phyloP scores from a whole-genome alignment of 1,140 invertebrate species.

The Nephotettix cincticeps region DNA sequence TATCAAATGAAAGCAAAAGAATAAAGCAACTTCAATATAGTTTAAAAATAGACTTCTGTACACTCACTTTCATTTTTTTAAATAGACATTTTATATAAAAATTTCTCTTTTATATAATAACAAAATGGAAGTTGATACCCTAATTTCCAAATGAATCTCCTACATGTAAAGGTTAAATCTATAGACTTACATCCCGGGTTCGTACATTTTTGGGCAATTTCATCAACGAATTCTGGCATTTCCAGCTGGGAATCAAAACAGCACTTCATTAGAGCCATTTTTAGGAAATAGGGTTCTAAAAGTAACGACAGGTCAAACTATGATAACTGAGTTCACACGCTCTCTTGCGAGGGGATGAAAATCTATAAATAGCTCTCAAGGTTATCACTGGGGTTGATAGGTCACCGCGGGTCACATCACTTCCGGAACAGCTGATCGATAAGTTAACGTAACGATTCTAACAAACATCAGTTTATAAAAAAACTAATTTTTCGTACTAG shows the following conservation, averaged over 20 bases:
- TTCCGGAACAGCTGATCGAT: not conserved
- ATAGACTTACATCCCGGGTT: slow-evolving; percentile 75
- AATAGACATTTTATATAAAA: no score
- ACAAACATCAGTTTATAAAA: no score
- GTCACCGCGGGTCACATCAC: not conserved
- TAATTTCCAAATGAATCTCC: no score
- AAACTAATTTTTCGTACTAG: no score
- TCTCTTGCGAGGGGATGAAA: not conserved
- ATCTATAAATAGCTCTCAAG: slow-evolving; percentile 24
- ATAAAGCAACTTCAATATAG: no score
- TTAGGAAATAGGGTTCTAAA: not conserved
- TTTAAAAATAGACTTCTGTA: no score
- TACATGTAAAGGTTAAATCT: no score
- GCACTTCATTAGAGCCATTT: slow-evolving; percentile 72
- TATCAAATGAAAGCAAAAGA: no score
- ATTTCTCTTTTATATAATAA: no score
- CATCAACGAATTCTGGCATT: slow-evolving; percentile 66
- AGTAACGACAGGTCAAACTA: not conserved
- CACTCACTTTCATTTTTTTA: no score
- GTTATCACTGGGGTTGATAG: not conserved
- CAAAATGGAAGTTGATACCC: no score
- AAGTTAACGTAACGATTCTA: no score
- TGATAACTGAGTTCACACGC: not conserved
- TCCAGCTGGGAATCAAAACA: slow-evolving; percentile 70
- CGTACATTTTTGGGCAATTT: slow-evolving; percentile 72